Conservation (phyloP, 2,113 vertebrate species). For the Anthoscopus minutus region DNA sequence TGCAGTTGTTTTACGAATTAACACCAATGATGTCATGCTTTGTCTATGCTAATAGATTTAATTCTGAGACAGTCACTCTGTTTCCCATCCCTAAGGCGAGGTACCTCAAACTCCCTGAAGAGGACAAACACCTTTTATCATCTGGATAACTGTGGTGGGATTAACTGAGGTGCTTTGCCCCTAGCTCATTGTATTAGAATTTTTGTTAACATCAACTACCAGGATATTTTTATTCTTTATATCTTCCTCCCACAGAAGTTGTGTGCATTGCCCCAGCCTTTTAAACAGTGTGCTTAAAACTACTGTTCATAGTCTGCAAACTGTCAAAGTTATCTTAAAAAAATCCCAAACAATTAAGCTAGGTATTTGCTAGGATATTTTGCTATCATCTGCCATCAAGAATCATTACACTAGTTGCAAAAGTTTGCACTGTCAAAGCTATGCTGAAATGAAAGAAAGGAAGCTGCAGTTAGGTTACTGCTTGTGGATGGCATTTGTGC, state of each 20-base stretch:
- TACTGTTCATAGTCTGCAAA: not conserved
- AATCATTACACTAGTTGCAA: not conserved
- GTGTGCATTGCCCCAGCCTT: not conserved
- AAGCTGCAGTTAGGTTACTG: not conserved
- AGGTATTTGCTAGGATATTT: not conserved
- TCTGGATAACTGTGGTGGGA: not conserved
- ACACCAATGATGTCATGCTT: not conserved
- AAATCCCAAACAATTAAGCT: not conserved
- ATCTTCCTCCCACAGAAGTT: not conserved
- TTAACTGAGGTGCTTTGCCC: not conserved
- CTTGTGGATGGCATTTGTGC: not conserved
- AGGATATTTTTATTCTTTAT: not conserved
- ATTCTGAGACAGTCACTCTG: not conserved
- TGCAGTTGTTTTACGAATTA: slow-evolving; percentile 21
- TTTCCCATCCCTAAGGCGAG: not conserved
- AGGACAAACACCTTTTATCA: not conserved
- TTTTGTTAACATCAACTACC: not conserved
- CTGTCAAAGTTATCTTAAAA: not conserved
- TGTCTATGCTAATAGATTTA: not conserved
- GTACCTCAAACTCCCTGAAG: not conserved
- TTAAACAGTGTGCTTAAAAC: not conserved
- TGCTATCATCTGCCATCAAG: not conserved
- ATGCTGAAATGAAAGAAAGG: not conserved
- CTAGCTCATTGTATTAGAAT: not conserved
- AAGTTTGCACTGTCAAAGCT: not conserved